phyloP scores from a whole-genome alignment of 1,140 invertebrate genomes.

The Caerostris darwini region DNA sequence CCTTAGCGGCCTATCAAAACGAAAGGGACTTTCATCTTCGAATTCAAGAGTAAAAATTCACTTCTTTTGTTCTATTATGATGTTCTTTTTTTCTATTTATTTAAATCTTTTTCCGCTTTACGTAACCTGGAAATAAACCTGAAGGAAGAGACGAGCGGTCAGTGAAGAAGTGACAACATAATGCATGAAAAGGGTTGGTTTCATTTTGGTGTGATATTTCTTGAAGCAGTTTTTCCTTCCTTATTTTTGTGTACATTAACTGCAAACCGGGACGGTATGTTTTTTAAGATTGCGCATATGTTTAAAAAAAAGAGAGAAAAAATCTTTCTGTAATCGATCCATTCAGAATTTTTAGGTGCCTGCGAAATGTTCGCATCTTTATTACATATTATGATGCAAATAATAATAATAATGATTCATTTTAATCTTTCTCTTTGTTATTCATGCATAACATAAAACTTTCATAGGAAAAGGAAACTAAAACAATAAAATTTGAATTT shows the following conservation, averaged over 20 bases:
- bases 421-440: no score
- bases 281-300: neutral
- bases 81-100: neutral
- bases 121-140: conserved; percentile 3
- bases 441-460: no score
- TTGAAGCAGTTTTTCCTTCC: neutral
- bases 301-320: no score
- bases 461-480: no score
- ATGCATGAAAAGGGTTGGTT: neutral
- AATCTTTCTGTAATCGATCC: no score
- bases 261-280: neutral
- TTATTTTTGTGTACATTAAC: neutral
- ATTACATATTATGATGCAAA: no score
- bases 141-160: neutral
- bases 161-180: neutral
- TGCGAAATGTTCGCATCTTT: no score
- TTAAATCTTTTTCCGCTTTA: neutral
- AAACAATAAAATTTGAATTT: no score
- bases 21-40: neutral
- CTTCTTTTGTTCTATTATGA: conserved; percentile 32
- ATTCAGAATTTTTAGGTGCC: no score
- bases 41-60: neutral
- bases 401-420: no score
- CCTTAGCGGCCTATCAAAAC: neutral
- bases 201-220: neutral